A percentile compares a stretch with the other conserved stretches of the same genome.
These are phyloP conservation scores for Agrotis exclamationis DNA, from an alignment of 2,888 invertebrate genomes.

Conservation along the genomic window DNA sequence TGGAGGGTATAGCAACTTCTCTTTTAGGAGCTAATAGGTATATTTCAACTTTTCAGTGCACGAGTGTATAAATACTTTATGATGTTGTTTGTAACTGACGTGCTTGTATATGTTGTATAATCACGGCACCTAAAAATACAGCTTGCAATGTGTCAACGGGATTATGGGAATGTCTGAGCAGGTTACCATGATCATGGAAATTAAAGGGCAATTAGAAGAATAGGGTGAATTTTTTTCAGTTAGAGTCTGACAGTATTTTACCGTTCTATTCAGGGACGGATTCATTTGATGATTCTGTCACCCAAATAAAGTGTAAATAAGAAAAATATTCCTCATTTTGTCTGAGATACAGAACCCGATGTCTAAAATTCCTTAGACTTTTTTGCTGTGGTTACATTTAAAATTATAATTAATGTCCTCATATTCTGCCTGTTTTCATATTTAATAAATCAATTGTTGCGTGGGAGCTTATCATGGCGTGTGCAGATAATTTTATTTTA, in stretches of 20 bases:
- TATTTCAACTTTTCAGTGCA: background rate
- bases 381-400: constrained; percentile 2
- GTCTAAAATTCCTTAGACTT: background rate
- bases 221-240: no score
- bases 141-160: no score
- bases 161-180: no score
- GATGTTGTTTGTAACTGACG: no score
- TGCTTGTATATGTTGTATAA: no score
- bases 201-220: no score
- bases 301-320: background rate
- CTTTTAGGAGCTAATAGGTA: background rate
- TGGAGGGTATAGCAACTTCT: background rate
- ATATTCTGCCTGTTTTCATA: constrained; percentile 21
- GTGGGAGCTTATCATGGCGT: background rate
- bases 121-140: no score
- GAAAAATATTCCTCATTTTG: background rate
- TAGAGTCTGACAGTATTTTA: no score
- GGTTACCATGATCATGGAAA: no score
- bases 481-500: background rate
- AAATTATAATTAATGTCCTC: constrained; percentile 19
- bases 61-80: no score
- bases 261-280: no score
- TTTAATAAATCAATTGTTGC: constrained; percentile 11
- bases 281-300: background rate
- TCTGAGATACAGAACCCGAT: constrained; percentile 11